phyloP scores from a whole-genome alignment of 2,888 invertebrate genomes.

The Andrena bucephala region DNA sequence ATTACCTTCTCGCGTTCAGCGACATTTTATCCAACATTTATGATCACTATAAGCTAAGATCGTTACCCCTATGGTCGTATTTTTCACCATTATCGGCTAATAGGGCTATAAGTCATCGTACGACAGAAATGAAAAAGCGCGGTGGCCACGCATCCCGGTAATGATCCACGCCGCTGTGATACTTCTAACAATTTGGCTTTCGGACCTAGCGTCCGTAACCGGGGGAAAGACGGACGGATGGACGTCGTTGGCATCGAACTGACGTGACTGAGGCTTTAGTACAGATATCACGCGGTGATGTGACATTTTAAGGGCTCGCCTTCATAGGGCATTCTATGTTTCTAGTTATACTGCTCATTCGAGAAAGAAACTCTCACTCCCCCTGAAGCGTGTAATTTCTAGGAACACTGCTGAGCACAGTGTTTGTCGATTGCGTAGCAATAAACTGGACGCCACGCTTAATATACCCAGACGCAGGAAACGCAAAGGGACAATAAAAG shows the following conservation, averaged over 20 bases:
- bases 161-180: conserved; percentile 50
- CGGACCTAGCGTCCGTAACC: background rate
- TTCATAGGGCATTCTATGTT: too few species aligned
- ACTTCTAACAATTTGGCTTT: conserved; percentile 40
- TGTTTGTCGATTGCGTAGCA: background rate
- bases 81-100: conserved; percentile 79
- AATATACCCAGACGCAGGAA: background rate
- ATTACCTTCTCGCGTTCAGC: conserved; percentile 67
- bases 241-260: too few species aligned
- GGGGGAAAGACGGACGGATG: background rate
- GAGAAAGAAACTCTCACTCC: too few species aligned
- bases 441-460: background rate
- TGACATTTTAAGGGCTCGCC: too few species aligned
- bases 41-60: conserved; percentile 77
- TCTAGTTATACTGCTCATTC: too few species aligned
- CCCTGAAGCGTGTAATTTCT: too few species aligned
- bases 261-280: too few species aligned
- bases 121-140: conserved; percentile 77
- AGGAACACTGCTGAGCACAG: too few species aligned
- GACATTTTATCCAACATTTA: conserved; percentile 79
- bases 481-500: background rate
- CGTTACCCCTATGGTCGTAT: conserved; percentile 74
- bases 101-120: conserved; percentile 74
- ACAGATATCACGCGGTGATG: too few species aligned
- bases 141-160: conserved; percentile 61